Percentiles rank a stretch among this genome's conserved stretches.
Evolutionary conservation across 2,888 invertebrate species (phyloP).

Genomic region (Sminthurides aquaticus): DNA sequence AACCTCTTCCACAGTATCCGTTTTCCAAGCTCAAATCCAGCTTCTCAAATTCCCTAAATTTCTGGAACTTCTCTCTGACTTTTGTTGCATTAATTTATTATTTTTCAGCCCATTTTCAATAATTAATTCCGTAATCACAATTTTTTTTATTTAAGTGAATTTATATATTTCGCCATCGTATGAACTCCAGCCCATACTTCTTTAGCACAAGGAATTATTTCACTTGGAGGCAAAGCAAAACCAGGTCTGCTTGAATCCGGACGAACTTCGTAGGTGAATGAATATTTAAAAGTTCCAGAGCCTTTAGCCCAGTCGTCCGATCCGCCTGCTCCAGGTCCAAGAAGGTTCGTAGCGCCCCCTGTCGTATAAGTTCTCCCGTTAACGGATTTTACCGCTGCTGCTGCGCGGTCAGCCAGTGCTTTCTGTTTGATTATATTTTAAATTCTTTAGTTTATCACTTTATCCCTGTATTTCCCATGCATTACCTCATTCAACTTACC

Average conservation of each 20-base stretch:
- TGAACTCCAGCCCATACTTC: background rate
- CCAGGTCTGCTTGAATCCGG: background rate
- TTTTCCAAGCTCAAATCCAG: too few relatives aligned
- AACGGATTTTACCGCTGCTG: background rate
- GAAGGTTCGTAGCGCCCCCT: background rate
- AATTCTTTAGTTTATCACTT: too few relatives aligned
- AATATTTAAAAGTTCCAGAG: background rate
- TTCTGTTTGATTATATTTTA: too few relatives aligned
- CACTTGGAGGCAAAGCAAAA: background rate
- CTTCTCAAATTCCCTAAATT: too few relatives aligned
- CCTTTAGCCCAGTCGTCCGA: slow-evolving; percentile 8
- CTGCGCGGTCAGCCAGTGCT: background rate
- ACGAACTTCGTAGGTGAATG: background rate
- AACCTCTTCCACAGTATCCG: too few relatives aligned
- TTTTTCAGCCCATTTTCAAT: too few relatives aligned
- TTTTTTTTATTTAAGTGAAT: too few relatives aligned
- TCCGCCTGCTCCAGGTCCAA: background rate
- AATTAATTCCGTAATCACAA: too few relatives aligned
- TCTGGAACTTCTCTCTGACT: too few relatives aligned
- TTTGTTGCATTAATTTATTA: too few relatives aligned
- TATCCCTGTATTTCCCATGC: too few relatives aligned
- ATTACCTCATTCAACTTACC: too few relatives aligned
- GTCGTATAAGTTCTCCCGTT: background rate
- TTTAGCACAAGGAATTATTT: background rate
- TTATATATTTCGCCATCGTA: background rate